Conservation (phyloP, 2,797 vertebrate genomes). For the Gymnopithys bicolor region DNA sequence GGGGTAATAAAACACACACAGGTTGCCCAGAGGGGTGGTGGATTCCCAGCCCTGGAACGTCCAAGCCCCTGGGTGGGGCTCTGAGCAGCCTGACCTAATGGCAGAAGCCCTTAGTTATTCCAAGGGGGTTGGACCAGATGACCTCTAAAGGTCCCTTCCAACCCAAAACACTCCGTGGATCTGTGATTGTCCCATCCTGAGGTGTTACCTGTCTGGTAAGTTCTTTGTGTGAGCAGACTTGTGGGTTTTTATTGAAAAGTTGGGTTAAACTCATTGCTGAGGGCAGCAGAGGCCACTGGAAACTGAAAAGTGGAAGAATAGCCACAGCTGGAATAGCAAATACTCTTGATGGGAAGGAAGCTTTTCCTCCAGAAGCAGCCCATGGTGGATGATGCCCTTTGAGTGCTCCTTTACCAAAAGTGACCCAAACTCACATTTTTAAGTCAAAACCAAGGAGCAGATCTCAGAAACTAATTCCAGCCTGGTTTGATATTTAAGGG, state of each 20-base stretch:
- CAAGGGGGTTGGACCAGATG: not conserved
- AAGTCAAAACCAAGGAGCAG: not conserved
- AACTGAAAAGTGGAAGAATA: not conserved
- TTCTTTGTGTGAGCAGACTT: accelerated
- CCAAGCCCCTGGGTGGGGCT: not conserved
- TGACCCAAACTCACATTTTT: not conserved
- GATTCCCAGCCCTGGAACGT: not conserved
- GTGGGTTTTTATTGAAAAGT: not conserved
- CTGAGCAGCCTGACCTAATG: not conserved
- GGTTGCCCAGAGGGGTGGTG: not conserved
- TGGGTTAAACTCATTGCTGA: not conserved
- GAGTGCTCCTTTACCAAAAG: not conserved
- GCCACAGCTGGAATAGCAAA: not conserved
- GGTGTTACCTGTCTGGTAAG: accelerated
- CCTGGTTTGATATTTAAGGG: not conserved
- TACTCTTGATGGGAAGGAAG: not conserved
- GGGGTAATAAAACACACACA: not conserved
- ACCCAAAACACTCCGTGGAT: not conserved
- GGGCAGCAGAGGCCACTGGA: not conserved
- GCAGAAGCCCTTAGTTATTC: not conserved
- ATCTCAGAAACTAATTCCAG: not conserved
- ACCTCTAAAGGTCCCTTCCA: not conserved
- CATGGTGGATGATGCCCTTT: not conserved
- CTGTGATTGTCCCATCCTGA: not conserved
- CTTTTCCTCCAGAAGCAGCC: not conserved